Percentiles rank a stretch among this genome's conserved stretches.
Conservation (phyloP, 2,888 invertebrate genomes). For the Alloplasta piceator region DNA sequence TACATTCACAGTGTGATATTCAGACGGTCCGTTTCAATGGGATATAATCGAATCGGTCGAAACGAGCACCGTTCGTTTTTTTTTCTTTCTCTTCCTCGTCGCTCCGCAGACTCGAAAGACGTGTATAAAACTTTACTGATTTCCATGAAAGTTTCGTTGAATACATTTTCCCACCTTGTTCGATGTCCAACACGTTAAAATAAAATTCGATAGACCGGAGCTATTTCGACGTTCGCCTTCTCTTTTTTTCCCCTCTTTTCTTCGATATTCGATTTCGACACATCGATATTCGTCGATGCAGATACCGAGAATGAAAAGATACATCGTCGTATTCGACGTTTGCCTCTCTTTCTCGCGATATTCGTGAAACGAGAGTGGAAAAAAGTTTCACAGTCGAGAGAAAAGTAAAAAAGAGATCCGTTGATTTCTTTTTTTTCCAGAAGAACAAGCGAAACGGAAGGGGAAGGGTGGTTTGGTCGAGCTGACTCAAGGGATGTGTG, state of each 20-base stretch:
- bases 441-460: conserved; percentile 16
- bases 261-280: conserved; percentile 37
- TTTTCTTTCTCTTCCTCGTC: background rate
- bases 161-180: conserved; percentile 44
- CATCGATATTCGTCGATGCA: conserved; percentile 50
- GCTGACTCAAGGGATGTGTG: conserved; percentile 28
- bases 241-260: background rate
- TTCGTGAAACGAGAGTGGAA: conserved; percentile 24
- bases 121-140: conserved; percentile 38
- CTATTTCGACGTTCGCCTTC: conserved; percentile 4
- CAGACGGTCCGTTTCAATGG: conserved; percentile 2
- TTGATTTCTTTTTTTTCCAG: background rate
- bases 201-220: conserved; percentile 8
- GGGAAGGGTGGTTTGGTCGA: conserved; percentile 20
- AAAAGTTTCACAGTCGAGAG: conserved; percentile 31
- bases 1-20: conserved; percentile 31
- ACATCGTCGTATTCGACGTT: conserved; percentile 40
- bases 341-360: conserved; percentile 13
- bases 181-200: background rate
- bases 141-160: conserved; percentile 47
- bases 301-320: conserved; percentile 8
- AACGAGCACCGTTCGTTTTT: background rate
- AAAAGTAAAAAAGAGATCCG: background rate
- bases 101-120: background rate
- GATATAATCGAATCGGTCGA: conserved; percentile 35